Evolutionary conservation across 2,888 invertebrate species (phyloP).

Genomic region (Tachina lurida): DNA sequence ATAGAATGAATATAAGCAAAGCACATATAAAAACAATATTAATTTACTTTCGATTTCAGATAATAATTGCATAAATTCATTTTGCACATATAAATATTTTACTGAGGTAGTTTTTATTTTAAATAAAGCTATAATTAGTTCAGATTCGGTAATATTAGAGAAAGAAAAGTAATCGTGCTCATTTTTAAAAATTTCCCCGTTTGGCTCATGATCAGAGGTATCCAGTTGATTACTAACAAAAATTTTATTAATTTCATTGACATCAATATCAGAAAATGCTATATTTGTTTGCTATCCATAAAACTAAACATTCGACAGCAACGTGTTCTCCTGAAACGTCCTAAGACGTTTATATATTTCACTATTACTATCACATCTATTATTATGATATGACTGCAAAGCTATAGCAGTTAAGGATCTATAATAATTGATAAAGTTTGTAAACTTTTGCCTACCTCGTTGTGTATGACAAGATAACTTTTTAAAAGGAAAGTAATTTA

Average conservation of each 20-base stretch:
- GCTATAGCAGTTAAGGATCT: constrained; percentile 1
- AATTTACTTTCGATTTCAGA: too few relatives aligned
- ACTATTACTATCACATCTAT: not conserved
- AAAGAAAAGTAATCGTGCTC: not conserved
- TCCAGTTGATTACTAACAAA: not conserved
- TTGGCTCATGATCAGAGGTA: not conserved
- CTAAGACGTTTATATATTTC: not conserved
- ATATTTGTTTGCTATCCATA: not conserved
- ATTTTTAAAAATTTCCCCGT: not conserved
- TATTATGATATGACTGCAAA: not conserved
- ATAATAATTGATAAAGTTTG: not conserved
- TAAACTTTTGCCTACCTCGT: not conserved
- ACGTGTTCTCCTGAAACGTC: not conserved
- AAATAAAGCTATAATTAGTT: not conserved
- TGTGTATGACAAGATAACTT: not conserved
- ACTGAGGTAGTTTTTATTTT: not conserved
- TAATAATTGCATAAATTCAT: too few relatives aligned
- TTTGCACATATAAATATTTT: too few relatives aligned
- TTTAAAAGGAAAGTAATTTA: not conserved
- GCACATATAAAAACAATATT: too few relatives aligned
- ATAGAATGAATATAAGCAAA: too few relatives aligned
- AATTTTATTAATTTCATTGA: not conserved
- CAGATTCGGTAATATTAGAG: not conserved
- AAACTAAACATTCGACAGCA: not conserved
- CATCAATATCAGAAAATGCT: not conserved